Base-by-base conservation (phyloP, 2,888 invertebrate species). In the Noctua janthe region DNA sequence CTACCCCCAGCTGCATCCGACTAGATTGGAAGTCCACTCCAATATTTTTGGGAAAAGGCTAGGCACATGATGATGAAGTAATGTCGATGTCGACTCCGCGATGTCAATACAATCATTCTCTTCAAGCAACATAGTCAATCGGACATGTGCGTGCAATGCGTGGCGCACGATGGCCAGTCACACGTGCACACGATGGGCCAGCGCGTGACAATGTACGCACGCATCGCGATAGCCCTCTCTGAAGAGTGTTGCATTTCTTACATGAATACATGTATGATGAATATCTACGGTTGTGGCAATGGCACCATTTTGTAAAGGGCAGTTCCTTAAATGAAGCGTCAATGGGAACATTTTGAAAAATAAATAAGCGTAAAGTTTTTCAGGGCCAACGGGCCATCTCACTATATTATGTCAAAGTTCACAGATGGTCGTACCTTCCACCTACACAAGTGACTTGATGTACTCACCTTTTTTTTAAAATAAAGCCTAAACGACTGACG, bases 221-320 rank as follows among this genome's bases (percentile, higher is more conserved):
- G 88, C 82, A 81, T 15, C 43, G 39, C 47, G 86, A 88, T 88
- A 88, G 78, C 82, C 84, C 70, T 80, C 54, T 78, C 75, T 80
- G 69, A 71, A 70, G 56, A 76, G 29, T 74, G 74, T 66, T 82
- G 64, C 74, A 80, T 76, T 81, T 73, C 69, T 67, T 67, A 62
- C 29, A 70, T 75, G 39, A 79, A 73, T 71, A 66, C 29, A 29
- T 29, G 29, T 69, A 69, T 69, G 67, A 69, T 69, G n/a, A n/a
- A 69, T 69, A 17, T 47, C 23, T 23, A 62, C 47, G 15, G 49
- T n/a, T 49, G 71, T 84, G 85, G 74, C 85, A 87, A 72, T 85
- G 85, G 87, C 85, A 85, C 75, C 59, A 39, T 87, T 74, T 76
- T 43, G 39, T 29, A 85, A 85, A 87, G 85, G 77, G 64, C 85